Evolutionary conservation across 2,888 invertebrate genomes (phyloP), one percentile per base, ranked within the genome.

Genomic region (Zele albiditarsus): DNA sequence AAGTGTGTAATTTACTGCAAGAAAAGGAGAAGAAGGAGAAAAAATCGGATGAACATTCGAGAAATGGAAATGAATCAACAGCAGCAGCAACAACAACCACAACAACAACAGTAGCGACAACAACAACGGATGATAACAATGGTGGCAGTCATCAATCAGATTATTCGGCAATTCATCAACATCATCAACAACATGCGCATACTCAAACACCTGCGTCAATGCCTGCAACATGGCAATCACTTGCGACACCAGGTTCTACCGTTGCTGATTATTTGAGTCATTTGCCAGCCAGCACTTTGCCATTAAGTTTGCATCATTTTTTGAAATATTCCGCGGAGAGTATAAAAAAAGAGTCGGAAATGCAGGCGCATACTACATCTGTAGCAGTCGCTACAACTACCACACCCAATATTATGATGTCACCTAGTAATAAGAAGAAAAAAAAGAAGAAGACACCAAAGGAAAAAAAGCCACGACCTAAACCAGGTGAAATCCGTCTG

Each of bases 231-330:
- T 95, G 95, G 95, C 94, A 94, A 87, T 92, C 94, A 1, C 89
- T 95, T 53, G 92, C 92, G 16, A 91, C 92, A n/a, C 92, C 92
- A 8, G 95, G 95, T 71, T 94, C 95, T 0, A 95, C 95, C 0
- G 96, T 96, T 10, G 96, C 95, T 12, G 96, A 96, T 89, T 96
- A 96, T 88, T 91, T 96, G 76, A 95, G 95, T 10, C 95, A 96
- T 77, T 89, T 96, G 80, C 94, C 94, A 65, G 93, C 94, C 70
- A 93, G 93, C 58, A 94, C 94, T 28, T 87, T 94, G 80, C 96
- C 96, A 0, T 89, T 96, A 73, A 95, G 95, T 31, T 90, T 96
- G 70, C 96, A 96, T 86, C 96, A 96, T 87, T 94, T 96, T 82
- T 91, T 96, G 49, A 96, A 95, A 88, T 96, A 96, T 89, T 95